Percentiles rank a stretch among this genome's conserved stretches.
Evolutionary conservation across 2,888 invertebrate species (phyloP).

Genomic region (Fragum whitleyi): DNA sequence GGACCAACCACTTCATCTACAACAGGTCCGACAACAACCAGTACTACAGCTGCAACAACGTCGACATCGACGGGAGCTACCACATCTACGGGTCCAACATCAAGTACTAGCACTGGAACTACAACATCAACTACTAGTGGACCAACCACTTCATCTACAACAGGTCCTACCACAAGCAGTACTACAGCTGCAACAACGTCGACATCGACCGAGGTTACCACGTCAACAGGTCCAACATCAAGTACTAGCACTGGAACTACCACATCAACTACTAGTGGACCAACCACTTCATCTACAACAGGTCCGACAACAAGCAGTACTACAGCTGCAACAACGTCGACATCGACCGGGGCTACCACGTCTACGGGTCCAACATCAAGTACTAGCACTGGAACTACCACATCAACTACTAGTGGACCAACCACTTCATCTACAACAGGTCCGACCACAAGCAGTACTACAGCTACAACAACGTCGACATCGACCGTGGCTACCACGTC

Average conservation of each 20-base stretch:
- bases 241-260: neutral
- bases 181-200: neutral
- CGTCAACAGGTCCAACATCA: neutral
- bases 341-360: neutral
- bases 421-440: neutral
- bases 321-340: neutral
- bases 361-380: neutral
- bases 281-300: neutral
- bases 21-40: neutral
- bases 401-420: conserved; percentile 4
- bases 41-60: neutral
- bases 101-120: conserved; percentile 1
- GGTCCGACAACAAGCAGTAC: neutral
- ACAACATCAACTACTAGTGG: conserved; percentile 1
- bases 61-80: neutral
- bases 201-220: neutral
- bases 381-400: neutral
- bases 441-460: neutral
- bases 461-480: neutral
- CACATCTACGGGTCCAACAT: neutral
- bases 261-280: neutral
- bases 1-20: neutral
- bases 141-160: neutral
- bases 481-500: neutral
- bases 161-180: neutral